Percentiles rank a stretch among this genome's conserved stretches.
Conservation (phyloP, 2,113 vertebrate genomes). For the Bufo gargarizans region DNA sequence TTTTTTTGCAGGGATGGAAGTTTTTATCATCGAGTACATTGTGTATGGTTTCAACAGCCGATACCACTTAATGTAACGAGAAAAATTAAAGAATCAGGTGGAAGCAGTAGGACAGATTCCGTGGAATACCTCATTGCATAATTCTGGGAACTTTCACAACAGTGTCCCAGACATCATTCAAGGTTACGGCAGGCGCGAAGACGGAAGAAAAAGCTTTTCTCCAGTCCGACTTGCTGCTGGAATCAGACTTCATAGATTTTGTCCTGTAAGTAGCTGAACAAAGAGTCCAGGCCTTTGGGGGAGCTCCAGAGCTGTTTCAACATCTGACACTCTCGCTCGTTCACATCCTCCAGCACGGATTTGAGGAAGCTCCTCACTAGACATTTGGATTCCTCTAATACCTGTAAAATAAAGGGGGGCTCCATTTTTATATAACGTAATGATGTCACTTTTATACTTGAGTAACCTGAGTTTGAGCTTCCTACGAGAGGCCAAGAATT, state of each 20-base stretch:
- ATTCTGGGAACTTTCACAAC: conserved; percentile 64
- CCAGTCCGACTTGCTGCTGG: not conserved
- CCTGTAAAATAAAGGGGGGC: conserved; percentile 69
- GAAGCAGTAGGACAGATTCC: conserved; percentile 65
- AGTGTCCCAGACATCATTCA: conserved; percentile 67
- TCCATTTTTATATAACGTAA: not conserved
- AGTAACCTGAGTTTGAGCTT: too few relatives aligned
- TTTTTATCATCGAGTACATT: conserved; percentile 65
- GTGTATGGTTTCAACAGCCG: conserved; percentile 56
- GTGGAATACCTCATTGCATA: conserved; percentile 66
- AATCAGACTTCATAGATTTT: conserved; percentile 89
- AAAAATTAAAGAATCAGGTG: conserved; percentile 68
- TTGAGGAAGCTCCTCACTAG: conserved; percentile 89
- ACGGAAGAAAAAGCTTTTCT: conserved; percentile 49
- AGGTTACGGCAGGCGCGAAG: conserved; percentile 62
- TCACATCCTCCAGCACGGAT: conserved; percentile 90
- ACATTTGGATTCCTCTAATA: conserved; percentile 95
- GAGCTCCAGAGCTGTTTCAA: conserved; percentile 95
- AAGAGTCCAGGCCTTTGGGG: conserved; percentile 93
- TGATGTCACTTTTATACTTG: too few relatives aligned
- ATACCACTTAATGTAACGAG: conserved; percentile 61
- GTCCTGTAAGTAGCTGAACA: conserved; percentile 94
- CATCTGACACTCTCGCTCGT: conserved; percentile 95
- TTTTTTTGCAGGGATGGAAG: conserved; percentile 62
- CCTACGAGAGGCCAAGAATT: not conserved